A percentile compares a stretch with the other conserved stretches of the same genome.
Evolutionary conservation across 2,888 invertebrate species (phyloP).

Genomic region (Mermis nigrescens): DNA sequence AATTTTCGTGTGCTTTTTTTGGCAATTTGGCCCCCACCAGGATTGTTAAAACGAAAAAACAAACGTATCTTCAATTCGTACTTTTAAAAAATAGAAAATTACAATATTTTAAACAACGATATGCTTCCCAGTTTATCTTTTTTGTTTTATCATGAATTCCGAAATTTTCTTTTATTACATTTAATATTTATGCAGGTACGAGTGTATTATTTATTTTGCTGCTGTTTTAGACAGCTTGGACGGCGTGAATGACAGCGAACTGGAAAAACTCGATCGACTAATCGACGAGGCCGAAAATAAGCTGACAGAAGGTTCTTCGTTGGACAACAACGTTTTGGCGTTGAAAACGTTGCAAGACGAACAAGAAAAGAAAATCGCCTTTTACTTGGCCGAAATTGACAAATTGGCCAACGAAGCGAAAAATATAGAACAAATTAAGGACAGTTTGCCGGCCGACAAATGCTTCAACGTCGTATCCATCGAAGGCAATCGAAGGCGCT

Average conservation of each 20-base stretch:
- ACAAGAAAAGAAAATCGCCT: conserved; percentile 6
- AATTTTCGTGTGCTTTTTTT: no score
- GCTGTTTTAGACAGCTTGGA: conserved; percentile 26
- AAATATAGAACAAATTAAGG: conserved; percentile 59
- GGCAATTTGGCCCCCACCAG: no score
- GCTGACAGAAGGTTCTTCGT: not conserved
- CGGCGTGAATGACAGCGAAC: conserved; percentile 29
- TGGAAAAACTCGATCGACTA: conserved; percentile 32
- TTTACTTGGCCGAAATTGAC: conserved; percentile 7
- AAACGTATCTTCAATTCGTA: no score
- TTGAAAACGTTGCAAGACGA: conserved; percentile 16
- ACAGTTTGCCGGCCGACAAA: conserved; percentile 48
- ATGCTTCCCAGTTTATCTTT: no score
- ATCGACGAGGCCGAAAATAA: not conserved
- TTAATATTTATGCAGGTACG: not conserved
- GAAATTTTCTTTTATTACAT: conserved; percentile 11
- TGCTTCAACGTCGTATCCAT: conserved; percentile 51
- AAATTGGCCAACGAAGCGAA: conserved; percentile 43
- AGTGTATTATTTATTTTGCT: conserved; percentile 1
- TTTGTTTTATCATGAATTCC: not conserved
- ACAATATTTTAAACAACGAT: no score
- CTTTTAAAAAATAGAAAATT: no score
- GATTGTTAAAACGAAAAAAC: no score
- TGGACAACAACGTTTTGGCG: conserved; percentile 20
- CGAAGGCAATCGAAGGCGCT: not conserved